Percentiles rank a stretch among this genome's conserved stretches.
Evolutionary conservation across 2,888 invertebrate species (phyloP).

Genomic region (Ennomos quercinarius): DNA sequence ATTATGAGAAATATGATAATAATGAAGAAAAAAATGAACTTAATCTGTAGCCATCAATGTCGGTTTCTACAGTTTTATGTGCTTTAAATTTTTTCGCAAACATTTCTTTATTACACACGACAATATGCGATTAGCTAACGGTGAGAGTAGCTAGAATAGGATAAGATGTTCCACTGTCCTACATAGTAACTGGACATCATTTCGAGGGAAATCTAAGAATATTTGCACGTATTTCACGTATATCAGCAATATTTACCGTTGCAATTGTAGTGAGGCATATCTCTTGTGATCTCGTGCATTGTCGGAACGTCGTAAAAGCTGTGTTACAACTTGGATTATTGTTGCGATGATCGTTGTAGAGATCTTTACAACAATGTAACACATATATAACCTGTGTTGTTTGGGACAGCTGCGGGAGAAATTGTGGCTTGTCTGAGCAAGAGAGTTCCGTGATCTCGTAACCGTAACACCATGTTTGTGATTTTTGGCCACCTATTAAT

Average conservation of each 20-base stretch:
- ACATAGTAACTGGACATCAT: constrained; percentile 32
- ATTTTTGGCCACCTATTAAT: too few relatives aligned
- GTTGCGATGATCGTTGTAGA: constrained; percentile 18
- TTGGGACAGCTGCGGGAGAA: constrained; percentile 1
- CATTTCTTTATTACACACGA: constrained; percentile 18
- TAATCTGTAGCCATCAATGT: constrained; percentile 5
- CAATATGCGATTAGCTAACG: constrained; percentile 34
- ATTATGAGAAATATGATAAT: background rate
- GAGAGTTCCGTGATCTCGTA: too few relatives aligned
- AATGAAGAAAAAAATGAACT: background rate
- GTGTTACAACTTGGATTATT: constrained; percentile 22
- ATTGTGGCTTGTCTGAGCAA: background rate
- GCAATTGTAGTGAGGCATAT: constrained; percentile 33
- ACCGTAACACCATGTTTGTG: too few relatives aligned
- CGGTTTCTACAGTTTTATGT: constrained; percentile 1
- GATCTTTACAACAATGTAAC: constrained; percentile 13
- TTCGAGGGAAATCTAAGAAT: constrained; percentile 43
- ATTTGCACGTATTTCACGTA: constrained; percentile 52
- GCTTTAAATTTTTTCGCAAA: constrained; percentile 8
- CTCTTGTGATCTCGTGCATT: constrained; percentile 28
- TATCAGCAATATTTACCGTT: constrained; percentile 42
- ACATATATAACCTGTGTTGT: background rate
- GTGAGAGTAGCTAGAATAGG: constrained; percentile 28
- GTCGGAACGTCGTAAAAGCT: constrained; percentile 23
- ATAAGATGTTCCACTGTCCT: constrained; percentile 38